Evolutionary conservation across 1,140 invertebrate genomes (phyloP).

Genomic region (Atta texana): DNA sequence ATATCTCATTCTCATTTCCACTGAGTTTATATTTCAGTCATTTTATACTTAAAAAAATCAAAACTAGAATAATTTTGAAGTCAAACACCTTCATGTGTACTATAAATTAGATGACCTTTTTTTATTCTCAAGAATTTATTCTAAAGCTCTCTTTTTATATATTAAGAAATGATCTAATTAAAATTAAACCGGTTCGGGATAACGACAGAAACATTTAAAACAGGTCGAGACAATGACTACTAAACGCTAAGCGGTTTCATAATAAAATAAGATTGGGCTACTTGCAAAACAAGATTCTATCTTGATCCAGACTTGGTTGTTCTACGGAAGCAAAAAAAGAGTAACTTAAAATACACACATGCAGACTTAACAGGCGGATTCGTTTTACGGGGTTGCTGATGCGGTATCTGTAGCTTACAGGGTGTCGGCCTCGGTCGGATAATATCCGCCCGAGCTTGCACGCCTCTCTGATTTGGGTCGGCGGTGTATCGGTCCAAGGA

Average conservation of each 20-base stretch:
- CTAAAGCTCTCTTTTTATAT: background rate
- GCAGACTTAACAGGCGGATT: constrained; percentile 84
- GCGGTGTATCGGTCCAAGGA: constrained; percentile 92
- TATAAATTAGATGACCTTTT: background rate
- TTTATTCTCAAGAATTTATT: background rate
- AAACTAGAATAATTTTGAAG: background rate
- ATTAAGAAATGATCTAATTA: background rate
- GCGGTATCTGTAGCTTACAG: constrained; percentile 87
- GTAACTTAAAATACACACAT: constrained; percentile 84
- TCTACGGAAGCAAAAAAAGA: constrained; percentile 48
- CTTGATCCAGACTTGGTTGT: constrained; percentile 1
- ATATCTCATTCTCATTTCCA: background rate
- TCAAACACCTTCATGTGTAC: background rate
- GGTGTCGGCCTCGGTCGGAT: constrained; percentile 90
- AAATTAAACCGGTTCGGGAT: constrained; percentile 29
- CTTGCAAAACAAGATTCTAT: constrained; percentile 38
- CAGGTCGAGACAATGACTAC: background rate
- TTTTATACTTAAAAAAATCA: constrained; percentile 1
- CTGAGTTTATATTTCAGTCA: background rate
- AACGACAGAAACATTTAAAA: constrained; percentile 38
- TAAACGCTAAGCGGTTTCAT: constrained; percentile 6
- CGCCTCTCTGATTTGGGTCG: constrained; percentile 91
- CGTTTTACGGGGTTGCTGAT: constrained; percentile 83
- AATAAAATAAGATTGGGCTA: constrained; percentile 44
- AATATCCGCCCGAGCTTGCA: constrained; percentile 89